Evolutionary conservation across 2,888 invertebrate genomes (phyloP).

Genomic region (Troilus luridus): DNA sequence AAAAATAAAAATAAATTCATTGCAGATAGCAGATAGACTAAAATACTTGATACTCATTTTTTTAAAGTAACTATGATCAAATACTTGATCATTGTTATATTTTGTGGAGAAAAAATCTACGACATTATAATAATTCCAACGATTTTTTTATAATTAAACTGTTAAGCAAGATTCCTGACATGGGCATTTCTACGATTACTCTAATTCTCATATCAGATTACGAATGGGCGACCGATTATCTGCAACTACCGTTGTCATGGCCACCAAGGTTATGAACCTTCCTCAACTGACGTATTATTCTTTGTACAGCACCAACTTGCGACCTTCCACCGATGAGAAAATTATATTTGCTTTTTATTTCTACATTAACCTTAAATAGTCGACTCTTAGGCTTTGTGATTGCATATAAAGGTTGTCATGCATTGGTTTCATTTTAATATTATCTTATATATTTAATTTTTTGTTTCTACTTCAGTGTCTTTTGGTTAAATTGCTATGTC

Average conservation of each 20-base stretch:
- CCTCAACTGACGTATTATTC: neutral
- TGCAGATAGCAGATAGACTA: no score
- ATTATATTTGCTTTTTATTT: no score
- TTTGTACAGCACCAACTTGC: neutral
- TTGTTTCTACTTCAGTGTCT: no score
- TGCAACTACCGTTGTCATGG: neutral
- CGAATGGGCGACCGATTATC: neutral
- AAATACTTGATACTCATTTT: no score
- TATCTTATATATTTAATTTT: no score
- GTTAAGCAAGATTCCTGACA: neutral
- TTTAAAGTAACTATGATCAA: neutral
- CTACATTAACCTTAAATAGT: no score
- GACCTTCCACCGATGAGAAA: neutral
- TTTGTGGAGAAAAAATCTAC: neutral
- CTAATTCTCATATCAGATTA: slow-evolving; percentile 24
- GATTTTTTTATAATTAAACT: neutral
- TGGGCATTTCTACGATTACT: neutral
- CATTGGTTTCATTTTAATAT: no score
- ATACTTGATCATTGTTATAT: neutral
- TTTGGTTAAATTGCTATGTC: no score
- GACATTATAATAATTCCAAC: neutral
- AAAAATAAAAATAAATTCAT: no score
- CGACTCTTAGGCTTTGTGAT: no score
- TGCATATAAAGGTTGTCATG: no score
- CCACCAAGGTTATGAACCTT: neutral